These are phyloP conservation scores for Eclectus roratus DNA, from an alignment of 2,113 vertebrate genomes.

Conservation along the genomic window DNA sequence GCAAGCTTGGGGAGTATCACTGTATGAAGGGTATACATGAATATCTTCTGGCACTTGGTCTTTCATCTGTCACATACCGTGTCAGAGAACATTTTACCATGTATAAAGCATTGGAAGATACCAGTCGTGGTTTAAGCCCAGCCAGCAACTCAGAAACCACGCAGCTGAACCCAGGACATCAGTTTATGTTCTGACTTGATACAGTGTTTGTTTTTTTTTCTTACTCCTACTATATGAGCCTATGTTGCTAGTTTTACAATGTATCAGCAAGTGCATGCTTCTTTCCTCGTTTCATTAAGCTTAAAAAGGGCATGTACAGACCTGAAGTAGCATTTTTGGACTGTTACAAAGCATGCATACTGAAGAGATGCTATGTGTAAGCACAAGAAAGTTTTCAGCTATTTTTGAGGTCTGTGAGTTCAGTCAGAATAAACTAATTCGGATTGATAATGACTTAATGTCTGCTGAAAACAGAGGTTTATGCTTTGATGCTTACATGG, in stretches of 20 bases:
- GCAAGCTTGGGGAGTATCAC: neutral
- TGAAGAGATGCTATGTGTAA: neutral
- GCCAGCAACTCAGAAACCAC: neutral
- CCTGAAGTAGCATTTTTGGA: neutral
- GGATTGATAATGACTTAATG: neutral
- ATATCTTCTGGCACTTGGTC: neutral
- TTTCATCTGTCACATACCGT: neutral
- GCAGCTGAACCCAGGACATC: neutral
- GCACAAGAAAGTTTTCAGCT: neutral
- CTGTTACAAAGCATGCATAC: neutral
- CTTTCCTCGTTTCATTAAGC: neutral
- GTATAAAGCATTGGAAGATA: neutral
- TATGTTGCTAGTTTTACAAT: neutral
- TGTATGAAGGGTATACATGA: neutral
- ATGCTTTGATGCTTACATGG: neutral
- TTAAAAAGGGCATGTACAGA: too few relatives aligned
- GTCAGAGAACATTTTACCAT: neutral
- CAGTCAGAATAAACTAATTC: neutral
- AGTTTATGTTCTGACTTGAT: neutral
- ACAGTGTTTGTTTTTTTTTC: neutral
- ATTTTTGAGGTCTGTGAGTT: neutral
- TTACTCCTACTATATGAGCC: neutral
- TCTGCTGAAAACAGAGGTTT: neutral
- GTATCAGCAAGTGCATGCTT: neutral
- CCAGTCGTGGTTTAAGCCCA: neutral